Evolutionary conservation across 2,888 invertebrate genomes (phyloP), one percentile per base, ranked within the genome.

Genomic region (Drosophila subsilvestris): DNA sequence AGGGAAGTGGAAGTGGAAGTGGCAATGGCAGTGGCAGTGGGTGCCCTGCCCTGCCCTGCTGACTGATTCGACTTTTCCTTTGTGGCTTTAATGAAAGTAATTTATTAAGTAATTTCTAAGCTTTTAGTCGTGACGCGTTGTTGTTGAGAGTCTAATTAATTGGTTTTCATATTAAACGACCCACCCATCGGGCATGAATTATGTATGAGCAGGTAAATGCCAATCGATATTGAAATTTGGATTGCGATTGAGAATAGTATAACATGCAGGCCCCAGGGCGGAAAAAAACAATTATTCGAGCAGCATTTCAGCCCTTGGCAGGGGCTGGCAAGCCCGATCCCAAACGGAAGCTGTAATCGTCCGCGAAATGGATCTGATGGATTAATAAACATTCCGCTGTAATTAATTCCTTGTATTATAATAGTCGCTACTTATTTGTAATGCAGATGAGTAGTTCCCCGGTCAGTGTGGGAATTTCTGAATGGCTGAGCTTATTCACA

Each of bases 61-160:
- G 37, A 14, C 37, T 37, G 14, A 7, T n/a, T 77, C 65, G 79
- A 81, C 85, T 74, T 85, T 79, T 82, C 72, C 78, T 74, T 79
- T 82, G 82, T 79, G 82, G 75, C 78, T 85, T 82, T 85, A 85
- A 82, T 85, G 85, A 78, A 85, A 85, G 82, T 85, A 82, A 85
- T 83, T 83, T 86, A 83, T 83, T 86, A 83, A 86, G 83, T 83
- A 83, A 83, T 83, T 86, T 83, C 86, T 83, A 83, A 83, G 83
- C 86, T 78, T 73, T 80, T 80, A 80, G 86, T 80, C 83, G 83
- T 78, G 86, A 78, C 80, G 86, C 72, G n/a, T 80, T 60, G 78
- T 66, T 69, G 80, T 76, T 80, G 76, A 85, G 76, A 78, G 70
- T 79, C 80, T 86, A 83, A 83, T 86, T 83, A 83, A 86, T 83